Evolutionary conservation across 1,140 invertebrate genomes (phyloP).

Genomic region (Metaphire vulgaris): DNA sequence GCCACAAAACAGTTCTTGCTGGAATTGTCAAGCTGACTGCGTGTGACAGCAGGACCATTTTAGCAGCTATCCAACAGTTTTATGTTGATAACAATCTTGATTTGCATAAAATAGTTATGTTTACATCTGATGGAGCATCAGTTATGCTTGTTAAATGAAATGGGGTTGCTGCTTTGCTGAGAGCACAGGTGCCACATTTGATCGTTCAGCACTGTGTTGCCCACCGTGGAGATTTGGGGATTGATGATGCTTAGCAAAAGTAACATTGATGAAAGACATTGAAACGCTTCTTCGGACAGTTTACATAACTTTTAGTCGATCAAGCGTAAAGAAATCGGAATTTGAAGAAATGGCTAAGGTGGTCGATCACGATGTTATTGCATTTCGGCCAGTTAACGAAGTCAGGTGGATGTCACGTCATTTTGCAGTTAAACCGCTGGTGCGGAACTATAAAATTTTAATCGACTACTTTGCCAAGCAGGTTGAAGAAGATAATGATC

Average conservation of each 20-base stretch:
- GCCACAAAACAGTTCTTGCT: constrained; percentile 15
- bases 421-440: constrained; percentile 6
- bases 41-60: constrained; percentile 10
- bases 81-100: not conserved
- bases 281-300: too few species aligned
- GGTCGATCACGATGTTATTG: too few species aligned
- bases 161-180: not conserved
- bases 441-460: constrained; percentile 6
- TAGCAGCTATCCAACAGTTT: constrained; percentile 6
- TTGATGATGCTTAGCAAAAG: too few species aligned
- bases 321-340: too few species aligned
- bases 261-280: too few species aligned
- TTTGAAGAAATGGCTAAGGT: too few species aligned
- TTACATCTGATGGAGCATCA: constrained; percentile 3
- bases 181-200: not conserved
- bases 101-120: constrained; percentile 10
- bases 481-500: not conserved
- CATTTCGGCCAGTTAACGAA: too few species aligned
- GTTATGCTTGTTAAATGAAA: not conserved
- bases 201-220: not conserved
- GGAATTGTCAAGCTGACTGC: constrained; percentile 1
- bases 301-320: too few species aligned
- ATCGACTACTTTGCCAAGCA: constrained; percentile 4
- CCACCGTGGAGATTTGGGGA: not conserved
- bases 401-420: constrained; percentile 15